Evolutionary conservation across 2,797 vertebrate species (phyloP).

Genomic region (Propithecus deckenii): DNA sequence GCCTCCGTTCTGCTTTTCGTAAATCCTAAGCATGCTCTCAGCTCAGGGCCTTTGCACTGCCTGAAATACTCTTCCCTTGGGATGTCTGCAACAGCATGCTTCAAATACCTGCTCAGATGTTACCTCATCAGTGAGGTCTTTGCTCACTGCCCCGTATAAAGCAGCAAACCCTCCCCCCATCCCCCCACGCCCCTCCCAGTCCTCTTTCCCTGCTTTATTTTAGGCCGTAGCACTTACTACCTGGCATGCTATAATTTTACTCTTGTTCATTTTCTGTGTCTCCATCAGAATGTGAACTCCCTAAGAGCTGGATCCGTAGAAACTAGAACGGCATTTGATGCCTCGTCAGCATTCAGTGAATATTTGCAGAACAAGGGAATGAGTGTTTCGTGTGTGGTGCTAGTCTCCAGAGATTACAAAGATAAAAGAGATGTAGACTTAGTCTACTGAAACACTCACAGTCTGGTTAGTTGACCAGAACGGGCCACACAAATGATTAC

Average conservation of each 20-base stretch:
- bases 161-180: background rate
- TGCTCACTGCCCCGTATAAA: background rate
- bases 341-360: background rate
- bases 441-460: background rate
- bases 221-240: background rate
- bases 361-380: background rate
- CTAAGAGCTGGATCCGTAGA: background rate
- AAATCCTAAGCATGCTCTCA: background rate
- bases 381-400: background rate
- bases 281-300: background rate
- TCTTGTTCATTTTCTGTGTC: background rate
- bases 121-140: background rate
- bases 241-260: background rate
- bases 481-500: background rate
- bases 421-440: background rate
- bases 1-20: background rate
- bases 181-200: too few relatives aligned
- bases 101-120: background rate
- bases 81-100: background rate
- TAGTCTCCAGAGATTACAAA: background rate
- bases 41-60: background rate
- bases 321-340: background rate
- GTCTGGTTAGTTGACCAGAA: background rate
- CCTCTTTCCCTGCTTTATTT: background rate
- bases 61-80: background rate